Evolutionary conservation across 2,888 invertebrate genomes (phyloP).

Genomic region (Willowsia nigromaculata): DNA sequence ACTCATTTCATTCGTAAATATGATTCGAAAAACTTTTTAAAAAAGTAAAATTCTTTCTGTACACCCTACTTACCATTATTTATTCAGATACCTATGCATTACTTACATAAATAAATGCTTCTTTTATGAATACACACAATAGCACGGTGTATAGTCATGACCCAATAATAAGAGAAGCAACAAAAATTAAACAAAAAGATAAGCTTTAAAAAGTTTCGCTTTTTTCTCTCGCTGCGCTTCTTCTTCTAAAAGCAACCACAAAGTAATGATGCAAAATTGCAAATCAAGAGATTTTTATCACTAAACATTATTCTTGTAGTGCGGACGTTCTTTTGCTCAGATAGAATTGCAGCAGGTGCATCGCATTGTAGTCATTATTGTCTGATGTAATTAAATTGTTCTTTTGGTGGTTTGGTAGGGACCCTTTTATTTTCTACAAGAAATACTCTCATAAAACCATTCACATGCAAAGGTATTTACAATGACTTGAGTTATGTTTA

Average conservation of each 20-base stretch:
- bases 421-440: neutral
- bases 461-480: neutral
- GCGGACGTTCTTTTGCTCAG: neutral
- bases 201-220: conserved; percentile 9
- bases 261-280: conserved; percentile 34
- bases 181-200: conserved; percentile 6
- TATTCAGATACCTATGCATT: neutral
- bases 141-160: conserved; percentile 29
- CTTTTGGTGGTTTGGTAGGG: conserved; percentile 6
- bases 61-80: neutral
- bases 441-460: neutral
- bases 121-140: neutral
- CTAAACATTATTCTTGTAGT: neutral
- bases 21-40: no score
- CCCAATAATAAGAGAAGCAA: conserved; percentile 49
- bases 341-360: neutral
- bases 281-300: conserved; percentile 57
- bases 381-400: conserved; percentile 62
- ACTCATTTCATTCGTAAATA: neutral
- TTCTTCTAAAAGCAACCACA: neutral
- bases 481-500: neutral
- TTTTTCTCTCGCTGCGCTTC: neutral
- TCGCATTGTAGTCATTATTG: conserved; percentile 4
- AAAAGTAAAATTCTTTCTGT: conserved; percentile 45
- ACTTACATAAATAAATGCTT: neutral